Conservation (phyloP, 2,113 vertebrate species). For the Coryphaenoides rupestris region DNA sequence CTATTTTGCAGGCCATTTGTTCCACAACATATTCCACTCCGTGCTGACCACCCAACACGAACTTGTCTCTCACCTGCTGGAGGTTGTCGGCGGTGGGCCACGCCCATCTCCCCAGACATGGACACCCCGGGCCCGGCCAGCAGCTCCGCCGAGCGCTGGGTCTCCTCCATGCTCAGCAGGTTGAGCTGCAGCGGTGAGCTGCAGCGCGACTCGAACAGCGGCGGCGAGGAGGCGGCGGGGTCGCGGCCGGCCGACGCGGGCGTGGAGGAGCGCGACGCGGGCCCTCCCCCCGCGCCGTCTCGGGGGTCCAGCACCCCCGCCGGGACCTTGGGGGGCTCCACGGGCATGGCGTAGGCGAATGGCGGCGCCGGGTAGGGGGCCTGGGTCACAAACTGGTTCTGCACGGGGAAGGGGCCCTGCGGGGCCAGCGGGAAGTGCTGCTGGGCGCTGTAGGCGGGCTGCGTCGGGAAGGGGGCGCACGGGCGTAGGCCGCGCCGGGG, state of each 20-base stretch:
- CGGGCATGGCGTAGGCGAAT: conserved; percentile 63
- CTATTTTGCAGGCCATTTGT: no score
- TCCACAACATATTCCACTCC: no score
- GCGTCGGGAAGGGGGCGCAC: conserved; percentile 46
- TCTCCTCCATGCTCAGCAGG: conserved; percentile 89
- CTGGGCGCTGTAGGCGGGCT: conserved; percentile 55
- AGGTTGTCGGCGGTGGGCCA: conserved; percentile 48
- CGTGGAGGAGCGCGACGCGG: conserved; percentile 69
- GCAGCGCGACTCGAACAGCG: conserved; percentile 85
- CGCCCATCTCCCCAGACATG: conserved; percentile 30
- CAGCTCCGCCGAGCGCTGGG: conserved; percentile 65
- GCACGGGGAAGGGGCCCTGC: conserved; percentile 33
- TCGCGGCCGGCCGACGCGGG: conserved; percentile 59
- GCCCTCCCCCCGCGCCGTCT: conserved; percentile 34
- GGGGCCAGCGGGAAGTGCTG: conserved; percentile 51
- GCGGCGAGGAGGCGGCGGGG: conserved; percentile 70
- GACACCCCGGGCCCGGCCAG: no score
- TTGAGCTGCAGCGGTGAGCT: conserved; percentile 93
- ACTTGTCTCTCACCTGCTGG: conserved; percentile 67
- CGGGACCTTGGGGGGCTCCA: conserved; percentile 57
- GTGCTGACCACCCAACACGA: not conserved
- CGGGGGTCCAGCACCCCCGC: no score
- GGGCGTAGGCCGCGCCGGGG: conserved; percentile 32
- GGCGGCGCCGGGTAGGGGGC: conserved; percentile 64
- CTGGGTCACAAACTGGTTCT: conserved; percentile 62